Base-by-base conservation (phyloP, 2,888 invertebrate species). In the Dermolepida albohirtum region DNA sequence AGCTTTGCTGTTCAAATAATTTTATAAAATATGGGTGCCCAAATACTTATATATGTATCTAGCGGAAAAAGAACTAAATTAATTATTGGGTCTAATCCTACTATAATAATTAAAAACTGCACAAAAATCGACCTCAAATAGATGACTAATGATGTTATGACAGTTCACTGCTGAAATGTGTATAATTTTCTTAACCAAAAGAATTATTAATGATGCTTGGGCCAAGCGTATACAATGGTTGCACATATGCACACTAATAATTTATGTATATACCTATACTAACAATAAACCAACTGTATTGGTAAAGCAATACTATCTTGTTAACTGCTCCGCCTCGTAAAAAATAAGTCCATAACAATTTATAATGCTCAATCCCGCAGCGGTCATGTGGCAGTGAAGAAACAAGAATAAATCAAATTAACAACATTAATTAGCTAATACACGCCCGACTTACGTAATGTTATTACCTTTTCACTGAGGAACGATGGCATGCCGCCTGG, bases 131-230 rank as follows among this genome's bases (percentile, higher is more conserved):
- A 77, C 76, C 29, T 57, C 41, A 47, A 62, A 68, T 62, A 66
- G 77, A 79, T 80, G 79, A 81, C 74, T 79, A 78, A 81, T 80
- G 78, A 80, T 77, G 77, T 78, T 77, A 78, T 79, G 81, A 81
- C 81, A 81, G 80, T 80, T 78, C 79, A 79, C 77, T 80, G 78
- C 77, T 79, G 77, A 81, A 80, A 80, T 80, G 78, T 64, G 44
- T 79, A 78, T 81, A 80, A 80, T 81, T 80, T 81, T 78, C 79
- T 78, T 78, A 78, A 79, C 80, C 81, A 76, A 79, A 79, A 67
- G 76, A 76, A 76, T 80, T 79, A 81, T 80, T 81, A 81, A 81
- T 80, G 80, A 79, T 78, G 74, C 72, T 55, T 71, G 74, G 71
- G 76, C 76, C 79, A 79, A 80, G 78, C 78, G 78, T 77, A 78